Percentiles rank a stretch among this genome's conserved stretches.
Conservation (phyloP, 2,888 invertebrate species). For the Drosophila rellima region DNA sequence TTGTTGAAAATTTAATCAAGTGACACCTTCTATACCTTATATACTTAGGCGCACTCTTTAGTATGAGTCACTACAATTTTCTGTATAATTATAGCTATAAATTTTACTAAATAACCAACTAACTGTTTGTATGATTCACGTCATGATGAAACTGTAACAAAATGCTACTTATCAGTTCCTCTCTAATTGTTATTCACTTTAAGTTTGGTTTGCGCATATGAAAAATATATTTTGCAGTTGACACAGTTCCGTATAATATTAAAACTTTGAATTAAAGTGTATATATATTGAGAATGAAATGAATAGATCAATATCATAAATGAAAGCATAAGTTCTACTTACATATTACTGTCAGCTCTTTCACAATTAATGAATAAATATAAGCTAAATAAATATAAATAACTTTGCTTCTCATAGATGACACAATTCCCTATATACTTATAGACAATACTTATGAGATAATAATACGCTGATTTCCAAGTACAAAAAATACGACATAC, state of each 20-base stretch:
- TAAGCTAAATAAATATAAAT: slow-evolving; percentile 24
- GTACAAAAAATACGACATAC: slow-evolving; percentile 15
- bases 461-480: slow-evolving; percentile 25
- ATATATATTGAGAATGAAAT: too few relatives aligned
- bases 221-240: not conserved
- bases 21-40: slow-evolving; percentile 7
- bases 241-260: too few relatives aligned
- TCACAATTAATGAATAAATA: slow-evolving; percentile 22
- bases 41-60: slow-evolving; percentile 5
- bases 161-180: slow-evolving; percentile 28
- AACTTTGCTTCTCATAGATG: slow-evolving; percentile 21
- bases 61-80: slow-evolving; percentile 28
- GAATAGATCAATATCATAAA: not conserved
- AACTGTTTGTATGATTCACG: slow-evolving; percentile 34
- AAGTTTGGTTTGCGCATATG: not conserved
- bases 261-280: too few relatives aligned
- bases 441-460: slow-evolving; percentile 14
- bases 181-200: slow-evolving; percentile 1
- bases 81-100: slow-evolving; percentile 6
- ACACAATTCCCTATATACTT: slow-evolving; percentile 28
- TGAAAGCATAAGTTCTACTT: not conserved
- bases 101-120: slow-evolving; percentile 8
- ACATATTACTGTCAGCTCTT: slow-evolving; percentile 6
- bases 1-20: slow-evolving; percentile 30
- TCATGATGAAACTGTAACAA: not conserved